Base-by-base conservation (phyloP, 2,113 vertebrate species). In the Bufo bufo region DNA sequence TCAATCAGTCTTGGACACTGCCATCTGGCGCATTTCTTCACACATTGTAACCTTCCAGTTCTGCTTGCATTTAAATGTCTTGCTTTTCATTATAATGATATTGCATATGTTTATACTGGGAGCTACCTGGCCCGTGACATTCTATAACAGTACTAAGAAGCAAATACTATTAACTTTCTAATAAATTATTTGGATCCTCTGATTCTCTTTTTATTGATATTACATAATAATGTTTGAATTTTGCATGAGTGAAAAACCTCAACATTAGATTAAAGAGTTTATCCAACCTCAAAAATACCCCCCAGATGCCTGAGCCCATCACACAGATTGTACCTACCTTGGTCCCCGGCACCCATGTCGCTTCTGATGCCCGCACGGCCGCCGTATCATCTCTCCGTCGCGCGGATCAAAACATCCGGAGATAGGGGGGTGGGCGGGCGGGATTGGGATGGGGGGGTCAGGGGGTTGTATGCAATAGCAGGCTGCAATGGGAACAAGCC, bases 1-100 rank as follows among this genome's bases (percentile, higher is more conserved):
- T 84, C 82, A 84, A 84, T 84, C 82, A 84, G 82, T 84, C 63
- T 84, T 84, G 82, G 82, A 84, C 82, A 71, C 63, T 69, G 82
- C 82, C 82, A 84, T 84, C 82, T 84, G 82, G 82, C 82, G 71
- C 82, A 84, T 84, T 50, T 71, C 69, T 66, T 52, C 82, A 52
- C 82, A 69, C 63, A 84, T 65, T 71, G 82, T 84, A 84, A 84
- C 66, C 82, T 71, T 84, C 82, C 49, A 71, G 49, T 50, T 84
- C 82, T 23, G 63, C 50, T 71, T 84, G 82, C 82, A 84, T 84
- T 49, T 69, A 84, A 84, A 84, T 84, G 65, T 16, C 65, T 84
- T 71, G 82, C 71, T 84, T 83, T 84, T 71, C 47, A 84, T 52
- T 23, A 69, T 84, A 84, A 84, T 84, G 63, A 66, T 84, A 6